A percentile compares a stretch with the other conserved stretches of the same genome.
Evolutionary conservation across 2,113 vertebrate species (phyloP).

Genomic region (Neogobius melanostomus): DNA sequence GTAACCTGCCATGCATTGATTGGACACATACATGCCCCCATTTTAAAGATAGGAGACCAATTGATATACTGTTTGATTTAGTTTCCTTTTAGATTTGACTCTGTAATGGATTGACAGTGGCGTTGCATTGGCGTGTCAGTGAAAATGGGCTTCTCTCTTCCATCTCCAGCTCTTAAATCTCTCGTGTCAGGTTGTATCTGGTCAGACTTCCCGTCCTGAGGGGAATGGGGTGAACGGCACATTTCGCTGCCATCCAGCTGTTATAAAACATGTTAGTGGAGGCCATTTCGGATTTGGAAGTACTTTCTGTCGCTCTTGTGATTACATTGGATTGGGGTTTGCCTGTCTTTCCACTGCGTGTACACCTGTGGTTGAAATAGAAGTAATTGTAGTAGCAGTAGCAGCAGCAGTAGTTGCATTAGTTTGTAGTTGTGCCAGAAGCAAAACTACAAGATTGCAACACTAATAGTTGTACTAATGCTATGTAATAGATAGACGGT

Average conservation of each 20-base stretch:
- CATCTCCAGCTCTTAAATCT: slow-evolving; percentile 58
- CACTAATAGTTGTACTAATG: too few relatives aligned
- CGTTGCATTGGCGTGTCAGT: slow-evolving; percentile 22
- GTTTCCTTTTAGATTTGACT: not conserved
- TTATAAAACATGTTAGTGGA: slow-evolving; percentile 67
- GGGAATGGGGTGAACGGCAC: slow-evolving; percentile 45
- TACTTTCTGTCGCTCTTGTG: slow-evolving; percentile 57
- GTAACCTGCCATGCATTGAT: too few relatives aligned
- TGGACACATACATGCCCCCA: too few relatives aligned
- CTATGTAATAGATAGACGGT: too few relatives aligned
- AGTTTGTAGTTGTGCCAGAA: too few relatives aligned
- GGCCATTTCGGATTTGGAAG: slow-evolving; percentile 42
- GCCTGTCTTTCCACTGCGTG: slow-evolving; percentile 11
- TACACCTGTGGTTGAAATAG: too few relatives aligned
- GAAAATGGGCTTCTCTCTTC: slow-evolving; percentile 45
- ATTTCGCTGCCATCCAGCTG: slow-evolving; percentile 17
- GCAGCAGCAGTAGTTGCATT: too few relatives aligned
- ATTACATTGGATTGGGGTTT: slow-evolving; percentile 40
- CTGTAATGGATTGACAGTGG: slow-evolving; percentile 49
- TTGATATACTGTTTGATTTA: not conserved
- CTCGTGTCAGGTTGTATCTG: slow-evolving; percentile 55
- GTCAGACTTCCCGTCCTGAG: slow-evolving; percentile 43
- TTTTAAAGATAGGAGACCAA: too few relatives aligned
- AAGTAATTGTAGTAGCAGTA: too few relatives aligned
- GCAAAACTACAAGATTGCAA: too few relatives aligned